Conservation (phyloP, 2,113 vertebrate genomes). For the Cranoglanis bouderius region DNA sequence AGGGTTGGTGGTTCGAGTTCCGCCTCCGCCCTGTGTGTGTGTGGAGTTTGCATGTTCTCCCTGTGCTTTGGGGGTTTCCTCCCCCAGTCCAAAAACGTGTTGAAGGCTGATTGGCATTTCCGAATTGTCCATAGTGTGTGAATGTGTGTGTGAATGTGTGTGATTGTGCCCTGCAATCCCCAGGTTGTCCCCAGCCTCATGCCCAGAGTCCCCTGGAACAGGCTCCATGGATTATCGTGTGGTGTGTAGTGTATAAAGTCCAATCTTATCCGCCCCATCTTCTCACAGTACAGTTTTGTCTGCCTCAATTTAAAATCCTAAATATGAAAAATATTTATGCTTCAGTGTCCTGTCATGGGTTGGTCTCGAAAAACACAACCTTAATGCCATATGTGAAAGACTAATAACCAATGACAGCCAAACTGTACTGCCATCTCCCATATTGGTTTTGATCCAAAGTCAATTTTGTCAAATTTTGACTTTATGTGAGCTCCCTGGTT, state of each 20-base stretch:
- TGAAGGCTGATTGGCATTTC: too few relatives aligned
- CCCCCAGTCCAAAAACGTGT: too few relatives aligned
- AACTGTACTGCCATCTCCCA: not conserved
- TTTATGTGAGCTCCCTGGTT: not conserved
- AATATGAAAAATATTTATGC: not conserved
- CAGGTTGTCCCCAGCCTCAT: too few relatives aligned
- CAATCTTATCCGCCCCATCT: not conserved
- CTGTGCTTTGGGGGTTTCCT: too few relatives aligned
- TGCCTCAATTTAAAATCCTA: not conserved
- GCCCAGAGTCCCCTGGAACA: too few relatives aligned
- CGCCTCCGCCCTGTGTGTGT: too few relatives aligned
- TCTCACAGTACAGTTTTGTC: not conserved
- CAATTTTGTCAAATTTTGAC: not conserved
- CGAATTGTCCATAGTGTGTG: too few relatives aligned
- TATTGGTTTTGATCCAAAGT: not conserved
- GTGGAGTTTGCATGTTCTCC: too few relatives aligned
- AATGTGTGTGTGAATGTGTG: too few relatives aligned
- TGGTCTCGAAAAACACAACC: not conserved
- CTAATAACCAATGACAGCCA: not conserved
- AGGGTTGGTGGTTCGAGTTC: too few relatives aligned
- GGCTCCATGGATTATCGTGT: not conserved
- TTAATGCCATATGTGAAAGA: not conserved
- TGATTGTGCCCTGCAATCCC: too few relatives aligned
- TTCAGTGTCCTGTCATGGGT: not conserved
- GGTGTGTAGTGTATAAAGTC: not conserved